Evolutionary conservation across 2,888 invertebrate species (phyloP).

Genomic region (Archips crataeganus): DNA sequence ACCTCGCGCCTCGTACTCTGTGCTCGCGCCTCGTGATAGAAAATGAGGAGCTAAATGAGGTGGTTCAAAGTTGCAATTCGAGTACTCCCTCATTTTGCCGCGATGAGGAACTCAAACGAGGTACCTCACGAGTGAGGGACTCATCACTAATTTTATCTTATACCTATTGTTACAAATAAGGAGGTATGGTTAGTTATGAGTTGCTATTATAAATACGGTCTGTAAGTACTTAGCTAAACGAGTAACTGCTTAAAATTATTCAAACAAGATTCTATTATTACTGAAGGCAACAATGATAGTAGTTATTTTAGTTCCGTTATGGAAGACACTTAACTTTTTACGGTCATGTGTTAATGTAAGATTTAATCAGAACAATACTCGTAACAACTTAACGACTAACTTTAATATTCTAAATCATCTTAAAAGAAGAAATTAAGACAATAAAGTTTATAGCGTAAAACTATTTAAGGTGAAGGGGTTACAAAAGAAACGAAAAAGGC

Average conservation of each 20-base stretch:
- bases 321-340: not conserved
- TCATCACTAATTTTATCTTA: too few relatives aligned
- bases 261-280: not conserved
- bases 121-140: too few relatives aligned
- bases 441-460: not conserved
- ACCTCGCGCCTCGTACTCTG: too few relatives aligned
- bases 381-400: not conserved
- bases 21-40: too few relatives aligned
- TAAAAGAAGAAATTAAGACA: not conserved
- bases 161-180: too few relatives aligned
- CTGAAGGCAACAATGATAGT: not conserved
- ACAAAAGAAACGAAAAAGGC: not conserved
- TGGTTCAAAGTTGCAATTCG: too few relatives aligned
- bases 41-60: too few relatives aligned
- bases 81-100: too few relatives aligned
- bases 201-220: too few relatives aligned
- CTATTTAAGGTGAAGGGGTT: not conserved
- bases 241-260: not conserved
- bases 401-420: not conserved
- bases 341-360: not conserved
- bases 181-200: too few relatives aligned
- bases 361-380: not conserved
- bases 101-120: too few relatives aligned
- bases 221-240: too few relatives aligned
- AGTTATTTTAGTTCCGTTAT: not conserved